Evolutionary conservation across 2,888 invertebrate genomes (phyloP).

Genomic region (Ditylenchus weischeri): DNA sequence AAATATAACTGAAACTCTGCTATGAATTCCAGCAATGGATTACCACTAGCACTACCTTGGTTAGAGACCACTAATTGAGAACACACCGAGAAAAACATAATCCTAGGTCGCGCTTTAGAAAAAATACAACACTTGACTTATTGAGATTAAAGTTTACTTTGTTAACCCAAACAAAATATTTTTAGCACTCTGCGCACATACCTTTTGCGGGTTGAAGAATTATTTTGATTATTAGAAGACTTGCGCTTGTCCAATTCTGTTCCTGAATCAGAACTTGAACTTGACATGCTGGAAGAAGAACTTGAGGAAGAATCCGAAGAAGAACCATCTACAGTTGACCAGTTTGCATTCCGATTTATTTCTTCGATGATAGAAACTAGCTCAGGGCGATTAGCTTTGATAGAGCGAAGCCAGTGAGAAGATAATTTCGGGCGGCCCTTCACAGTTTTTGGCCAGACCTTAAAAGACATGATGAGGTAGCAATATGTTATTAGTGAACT

Average conservation of each 20-base stretch:
- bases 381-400: slow-evolving; percentile 26
- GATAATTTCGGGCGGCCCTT: slow-evolving; percentile 91
- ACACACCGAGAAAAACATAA: no score
- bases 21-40: no score
- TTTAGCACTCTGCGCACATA: not conserved
- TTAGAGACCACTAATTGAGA: no score
- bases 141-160: not conserved
- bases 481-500: slow-evolving; percentile 2
- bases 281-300: slow-evolving; percentile 21
- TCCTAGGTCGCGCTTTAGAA: no score
- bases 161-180: not conserved
- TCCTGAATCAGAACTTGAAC: slow-evolving; percentile 15
- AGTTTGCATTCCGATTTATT: slow-evolving; percentile 14
- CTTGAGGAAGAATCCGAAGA: slow-evolving; percentile 23
- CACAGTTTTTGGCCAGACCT: slow-evolving; percentile 61
- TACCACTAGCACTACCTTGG: no score
- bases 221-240: not conserved
- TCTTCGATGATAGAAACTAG: slow-evolving; percentile 20
- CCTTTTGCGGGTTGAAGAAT: not conserved
- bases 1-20: no score
- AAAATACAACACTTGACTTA: not conserved
- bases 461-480: not conserved
- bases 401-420: slow-evolving; percentile 73
- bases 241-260: slow-evolving; percentile 16
- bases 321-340: slow-evolving; percentile 6